Base-by-base conservation (phyloP, 1,140 invertebrate species). In the Gonioctena quinquepunctata region DNA sequence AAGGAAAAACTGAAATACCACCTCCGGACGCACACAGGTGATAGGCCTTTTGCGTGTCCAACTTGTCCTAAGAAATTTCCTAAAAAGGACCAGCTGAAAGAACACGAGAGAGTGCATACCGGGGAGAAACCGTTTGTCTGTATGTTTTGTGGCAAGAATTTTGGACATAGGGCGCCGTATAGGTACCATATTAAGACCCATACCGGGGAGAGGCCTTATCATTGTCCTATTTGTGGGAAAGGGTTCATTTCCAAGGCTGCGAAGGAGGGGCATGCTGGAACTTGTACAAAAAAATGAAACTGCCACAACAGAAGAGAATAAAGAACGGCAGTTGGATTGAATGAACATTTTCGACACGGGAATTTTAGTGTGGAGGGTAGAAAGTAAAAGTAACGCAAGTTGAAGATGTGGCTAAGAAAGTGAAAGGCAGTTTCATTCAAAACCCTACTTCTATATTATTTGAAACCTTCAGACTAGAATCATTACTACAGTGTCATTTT, bases 161-260 rank as follows among this genome's bases (percentile, higher is more conserved):
- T 96, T 82, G 92, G 91, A 0, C 93, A 94, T 82, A 88, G 92
- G 6, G 90, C 89, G 7, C 85, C 85, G 1, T 80, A 91, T 11
- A 86, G 88, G 28, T 90, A 90, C 3, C 85, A 86, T 62, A 78
- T 79, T 54, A 69, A 80, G 8, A 81, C 76, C 0, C 92, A 94
- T 83, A 93, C 91, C 19, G 92, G 92, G 5, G 90, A 93, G 77
- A 87, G 91, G 71, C 92, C 92, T 0, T 93, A 92, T 80, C 87
- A 87, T 74, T 94, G 92, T 80, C 84, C 84, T 52, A 86, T 88
- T 61, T 94, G 93, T 79, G 82, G 85, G 4, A 89, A 92, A 76
- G 88, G 88, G 0, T 90, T 89, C 75, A 87, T 90, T 54, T 88
- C 89, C 3, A 86, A 87, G 74, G 88, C 87, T 5, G 84, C 89